Base-by-base conservation (phyloP, 2,888 invertebrate species). In the Macrophya annulata region DNA sequence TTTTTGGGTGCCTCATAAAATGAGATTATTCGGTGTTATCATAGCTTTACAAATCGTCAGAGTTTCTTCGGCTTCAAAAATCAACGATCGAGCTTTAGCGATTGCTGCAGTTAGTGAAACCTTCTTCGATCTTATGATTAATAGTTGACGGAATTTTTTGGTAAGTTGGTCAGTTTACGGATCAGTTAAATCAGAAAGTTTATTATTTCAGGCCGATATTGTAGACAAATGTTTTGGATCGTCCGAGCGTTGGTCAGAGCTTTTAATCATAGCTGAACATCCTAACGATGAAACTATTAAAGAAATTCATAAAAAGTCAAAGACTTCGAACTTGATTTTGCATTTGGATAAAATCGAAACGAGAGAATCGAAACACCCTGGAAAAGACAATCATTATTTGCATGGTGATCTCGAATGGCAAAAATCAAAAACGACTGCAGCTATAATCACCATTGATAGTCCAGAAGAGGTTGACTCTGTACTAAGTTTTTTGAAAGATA, bases 161-260 rank as follows among this genome's bases (percentile, higher is more conserved):
- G 31, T 12, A 5, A 48, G 48, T 48, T 48, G 48, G 12, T 12
- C 10, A 10, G 12, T 48, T 10, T 48, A 48, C 12, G 9, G 12
- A 12, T 48, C 9, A 12, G 3, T 48, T 48, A 12, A 48, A 48
- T 12, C 45, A 48, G 45, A 31, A 31, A 51, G 51, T 51, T 17
- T 17, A 5, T 51, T 55, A 43, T 45, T 25, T 45, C 74, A 74
- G 74, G 21, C 48, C 5, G 25, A 74, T 43, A 74, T 74, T 5
- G 25, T 74, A 45, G 25, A 74, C 25, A 48, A 9, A n/a, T 74
- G 45, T 74, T 74, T 74, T 6, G 43, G 45, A 43, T 74, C 74
- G 25, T 74, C 21, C 3, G 45, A 45, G 1, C 21, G 45, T 74
- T 48, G 74, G 48, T 74, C 48, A 43, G 74, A 48, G 15, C 45